Evolutionary conservation across 2,113 vertebrate species (phyloP).

Genomic region (Leuciscus idus): DNA sequence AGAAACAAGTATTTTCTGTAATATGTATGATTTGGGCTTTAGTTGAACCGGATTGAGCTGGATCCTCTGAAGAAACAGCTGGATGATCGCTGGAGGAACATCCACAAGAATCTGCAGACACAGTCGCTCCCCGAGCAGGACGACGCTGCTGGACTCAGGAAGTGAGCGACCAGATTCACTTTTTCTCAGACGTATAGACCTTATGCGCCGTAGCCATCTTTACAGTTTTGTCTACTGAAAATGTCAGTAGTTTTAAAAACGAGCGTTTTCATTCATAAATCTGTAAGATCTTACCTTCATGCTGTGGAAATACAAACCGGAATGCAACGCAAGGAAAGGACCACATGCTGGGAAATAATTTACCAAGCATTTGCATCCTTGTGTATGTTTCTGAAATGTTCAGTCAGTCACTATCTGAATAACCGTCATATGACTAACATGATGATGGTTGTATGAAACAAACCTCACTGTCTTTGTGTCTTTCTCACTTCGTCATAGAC

Average conservation of each 20-base stretch:
- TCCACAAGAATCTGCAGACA: conserved; percentile 73
- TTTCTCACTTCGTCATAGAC: conserved; percentile 66
- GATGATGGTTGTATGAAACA: background rate
- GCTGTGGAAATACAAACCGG: too few species aligned
- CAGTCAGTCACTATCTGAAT: too few species aligned
- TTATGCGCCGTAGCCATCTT: too few species aligned
- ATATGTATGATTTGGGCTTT: background rate
- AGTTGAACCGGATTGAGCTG: conserved; percentile 85
- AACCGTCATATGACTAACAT: background rate
- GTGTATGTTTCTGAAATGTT: too few species aligned
- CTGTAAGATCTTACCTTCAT: too few species aligned
- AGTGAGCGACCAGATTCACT: conserved; percentile 69
- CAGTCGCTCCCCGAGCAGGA: conserved; percentile 57
- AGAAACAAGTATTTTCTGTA: background rate
- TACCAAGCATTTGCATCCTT: too few species aligned
- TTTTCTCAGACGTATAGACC: background rate
- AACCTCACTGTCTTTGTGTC: background rate
- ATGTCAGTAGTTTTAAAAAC: too few species aligned
- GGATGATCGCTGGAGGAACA: conserved; percentile 77
- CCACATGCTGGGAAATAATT: too few species aligned
- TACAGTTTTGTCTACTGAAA: too few species aligned
- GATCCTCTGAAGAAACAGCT: conserved; percentile 81
- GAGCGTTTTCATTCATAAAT: too few species aligned
- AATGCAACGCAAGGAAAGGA: too few species aligned
- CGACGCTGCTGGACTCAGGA: conserved; percentile 74